A percentile compares a stretch with the other conserved stretches of the same genome.
Conservation (phyloP, 1,140 invertebrate genomes). For the Lysiphlebus fabarum region DNA sequence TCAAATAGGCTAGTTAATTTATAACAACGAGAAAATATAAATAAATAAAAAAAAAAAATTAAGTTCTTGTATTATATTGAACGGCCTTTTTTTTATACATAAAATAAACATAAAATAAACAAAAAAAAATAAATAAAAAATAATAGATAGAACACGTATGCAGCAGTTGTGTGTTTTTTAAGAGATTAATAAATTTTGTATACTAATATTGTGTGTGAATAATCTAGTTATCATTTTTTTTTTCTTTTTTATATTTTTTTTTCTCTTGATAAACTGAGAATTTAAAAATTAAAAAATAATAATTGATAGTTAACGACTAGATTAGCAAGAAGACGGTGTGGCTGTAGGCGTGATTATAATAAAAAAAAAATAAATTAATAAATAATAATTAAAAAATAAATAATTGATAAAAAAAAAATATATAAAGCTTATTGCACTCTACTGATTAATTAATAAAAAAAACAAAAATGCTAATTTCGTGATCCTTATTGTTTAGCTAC, state of each 20-base stretch:
- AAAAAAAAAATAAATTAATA: not conserved
- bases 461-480: constrained; percentile 1
- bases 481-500: constrained; percentile 16
- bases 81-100: too few relatives aligned
- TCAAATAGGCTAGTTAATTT: too few relatives aligned
- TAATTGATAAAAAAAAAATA: constrained; percentile 3
- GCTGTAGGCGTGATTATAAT: constrained; percentile 4
- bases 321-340: constrained; percentile 3
- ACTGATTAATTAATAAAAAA: too few relatives aligned
- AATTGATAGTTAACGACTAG: constrained; percentile 9
- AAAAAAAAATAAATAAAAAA: too few relatives aligned
- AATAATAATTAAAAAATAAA: constrained; percentile 6
- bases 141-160: too few relatives aligned
- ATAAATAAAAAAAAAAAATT: too few relatives aligned
- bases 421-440: not conserved
- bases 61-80: too few relatives aligned
- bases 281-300: constrained; percentile 12
- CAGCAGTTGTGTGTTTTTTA: too few relatives aligned
- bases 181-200: not conserved
- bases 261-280: not conserved
- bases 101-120: too few relatives aligned
- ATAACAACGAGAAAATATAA: too few relatives aligned
- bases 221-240: not conserved
- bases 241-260: constrained; percentile 5
- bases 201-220: not conserved